Conservation (phyloP, 1,140 invertebrate genomes). For the Drosophila sp. region DNA sequence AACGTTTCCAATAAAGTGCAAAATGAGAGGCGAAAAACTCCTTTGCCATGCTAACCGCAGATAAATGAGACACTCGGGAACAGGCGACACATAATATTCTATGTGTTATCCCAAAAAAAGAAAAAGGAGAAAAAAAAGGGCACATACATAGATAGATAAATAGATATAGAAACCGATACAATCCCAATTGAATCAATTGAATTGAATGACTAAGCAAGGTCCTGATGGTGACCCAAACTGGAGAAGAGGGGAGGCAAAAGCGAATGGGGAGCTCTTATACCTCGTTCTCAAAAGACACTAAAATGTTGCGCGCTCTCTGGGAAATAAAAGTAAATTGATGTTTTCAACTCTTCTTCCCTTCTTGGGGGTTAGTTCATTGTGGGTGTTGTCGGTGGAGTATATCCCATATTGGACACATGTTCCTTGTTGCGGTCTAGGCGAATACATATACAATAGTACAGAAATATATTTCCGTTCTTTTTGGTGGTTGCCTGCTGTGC, state of each 20-base stretch:
- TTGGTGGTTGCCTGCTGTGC: slow-evolving; percentile 27
- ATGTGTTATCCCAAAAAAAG: not conserved
- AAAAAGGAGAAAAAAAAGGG: not conserved
- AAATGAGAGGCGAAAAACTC: slow-evolving; percentile 23
- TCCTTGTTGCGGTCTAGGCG: slow-evolving; percentile 26
- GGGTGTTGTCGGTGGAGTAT: not conserved
- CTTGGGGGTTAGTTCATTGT: not conserved
- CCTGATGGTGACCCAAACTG: slow-evolving; percentile 34
- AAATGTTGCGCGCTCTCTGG: slow-evolving; percentile 43
- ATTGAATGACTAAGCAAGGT: slow-evolving; percentile 72
- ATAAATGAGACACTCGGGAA: slow-evolving; percentile 76
- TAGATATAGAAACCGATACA: slow-evolving; percentile 52
- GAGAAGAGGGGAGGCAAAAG: not conserved
- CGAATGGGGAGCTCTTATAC: slow-evolving; percentile 17
- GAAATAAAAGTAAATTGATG: slow-evolving; percentile 78
- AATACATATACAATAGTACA: slow-evolving; percentile 11
- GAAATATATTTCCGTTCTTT: slow-evolving; percentile 34
- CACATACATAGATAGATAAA: slow-evolving; percentile 11
- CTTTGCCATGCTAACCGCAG: slow-evolving; percentile 56
- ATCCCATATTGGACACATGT: slow-evolving; percentile 38
- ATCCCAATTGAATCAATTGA: slow-evolving; percentile 81
- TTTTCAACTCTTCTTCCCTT: slow-evolving; percentile 62
- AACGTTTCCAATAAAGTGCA: slow-evolving; percentile 52
- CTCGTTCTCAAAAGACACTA: slow-evolving; percentile 26
- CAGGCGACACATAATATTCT: slow-evolving; percentile 29